Evolutionary conservation across 2,797 vertebrate genomes (phyloP).

Genomic region (Propithecus deckenii): DNA sequence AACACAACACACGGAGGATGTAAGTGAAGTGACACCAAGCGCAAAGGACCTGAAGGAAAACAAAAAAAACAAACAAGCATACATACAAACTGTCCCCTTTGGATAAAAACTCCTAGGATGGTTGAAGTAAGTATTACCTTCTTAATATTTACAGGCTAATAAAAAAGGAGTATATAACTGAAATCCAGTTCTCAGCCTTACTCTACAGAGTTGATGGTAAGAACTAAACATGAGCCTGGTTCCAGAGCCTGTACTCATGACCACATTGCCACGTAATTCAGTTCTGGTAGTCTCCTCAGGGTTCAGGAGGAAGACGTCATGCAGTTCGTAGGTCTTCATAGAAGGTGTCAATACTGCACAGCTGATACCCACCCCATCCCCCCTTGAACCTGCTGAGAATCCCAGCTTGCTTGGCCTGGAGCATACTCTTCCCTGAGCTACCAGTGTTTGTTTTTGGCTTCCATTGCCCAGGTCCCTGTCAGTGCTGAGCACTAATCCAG

Average conservation of each 20-base stretch:
- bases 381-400: background rate
- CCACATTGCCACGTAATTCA: background rate
- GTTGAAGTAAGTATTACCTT: background rate
- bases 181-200: background rate
- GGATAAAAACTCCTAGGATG: background rate
- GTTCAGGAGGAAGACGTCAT: background rate
- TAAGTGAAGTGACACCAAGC: background rate
- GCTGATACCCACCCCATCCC: background rate
- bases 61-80: background rate
- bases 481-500: background rate
- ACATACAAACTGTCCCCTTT: background rate
- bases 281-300: background rate
- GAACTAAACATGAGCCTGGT: background rate
- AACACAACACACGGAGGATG: background rate
- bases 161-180: background rate
- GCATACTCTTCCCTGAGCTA: background rate
- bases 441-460: background rate
- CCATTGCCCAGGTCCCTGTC: background rate
- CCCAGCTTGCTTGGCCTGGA: background rate
- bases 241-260: background rate
- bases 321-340: background rate
- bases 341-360: background rate
- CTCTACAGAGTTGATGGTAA: background rate
- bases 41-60: background rate
- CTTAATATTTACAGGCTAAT: background rate